These are phyloP conservation scores for Alethe castanea DNA, from an alignment of 2,113 vertebrate species.

Conservation along the genomic window DNA sequence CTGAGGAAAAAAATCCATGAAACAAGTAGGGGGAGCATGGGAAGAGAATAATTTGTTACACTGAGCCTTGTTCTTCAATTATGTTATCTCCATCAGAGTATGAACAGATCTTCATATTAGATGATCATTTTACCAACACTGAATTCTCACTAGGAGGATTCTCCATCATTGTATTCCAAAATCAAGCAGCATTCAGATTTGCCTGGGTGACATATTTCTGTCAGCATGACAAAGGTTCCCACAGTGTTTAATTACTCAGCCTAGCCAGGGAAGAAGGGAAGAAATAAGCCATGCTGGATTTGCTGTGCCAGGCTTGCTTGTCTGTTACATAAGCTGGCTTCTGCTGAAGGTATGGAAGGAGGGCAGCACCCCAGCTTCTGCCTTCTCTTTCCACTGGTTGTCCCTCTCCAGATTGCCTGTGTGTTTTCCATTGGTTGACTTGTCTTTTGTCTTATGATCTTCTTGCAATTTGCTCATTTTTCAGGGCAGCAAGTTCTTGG, in stretches of 20 bases:
- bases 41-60: not conserved
- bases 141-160: not conserved
- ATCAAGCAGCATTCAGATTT: slow-evolving; percentile 25
- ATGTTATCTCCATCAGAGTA: not conserved
- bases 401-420: not conserved
- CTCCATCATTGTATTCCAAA: slow-evolving; percentile 1
- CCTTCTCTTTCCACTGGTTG: not conserved
- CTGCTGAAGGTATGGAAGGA: not conserved
- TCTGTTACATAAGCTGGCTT: not conserved
- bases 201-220: slow-evolving; percentile 25
- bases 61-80: not conserved
- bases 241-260: slow-evolving; percentile 53
- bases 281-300: slow-evolving; percentile 8
- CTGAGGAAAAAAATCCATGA: not conserved
- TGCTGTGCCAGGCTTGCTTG: not conserved
- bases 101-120: slow-evolving; percentile 31
- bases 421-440: not conserved
- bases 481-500: slow-evolving; percentile 96
- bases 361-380: not conserved
- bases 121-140: slow-evolving; percentile 2
- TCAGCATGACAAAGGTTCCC: slow-evolving; percentile 45
- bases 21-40: not conserved
- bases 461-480: slow-evolving; percentile 52
- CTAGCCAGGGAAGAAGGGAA: slow-evolving; percentile 12
- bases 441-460: not conserved